These are phyloP conservation scores for human DNA, from an alignment of 2,113 vertebrate genomes.

Conservation along the genomic window DNA sequence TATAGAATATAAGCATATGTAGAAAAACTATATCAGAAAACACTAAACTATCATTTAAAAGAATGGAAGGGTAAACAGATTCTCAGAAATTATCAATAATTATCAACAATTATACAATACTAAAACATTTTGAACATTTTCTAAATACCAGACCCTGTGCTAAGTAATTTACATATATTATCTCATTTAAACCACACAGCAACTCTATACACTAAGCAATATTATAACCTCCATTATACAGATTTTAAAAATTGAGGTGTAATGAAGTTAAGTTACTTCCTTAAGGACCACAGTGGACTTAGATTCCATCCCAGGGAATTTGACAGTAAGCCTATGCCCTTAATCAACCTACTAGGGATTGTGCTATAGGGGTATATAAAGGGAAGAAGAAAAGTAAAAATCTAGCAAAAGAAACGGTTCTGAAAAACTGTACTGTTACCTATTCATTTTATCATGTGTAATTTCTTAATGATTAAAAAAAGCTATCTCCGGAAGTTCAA, in stretches of 20 bases:
- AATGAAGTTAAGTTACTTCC: background rate
- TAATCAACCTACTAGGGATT: background rate
- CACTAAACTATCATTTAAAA: background rate
- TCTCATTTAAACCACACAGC: background rate
- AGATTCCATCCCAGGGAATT: background rate
- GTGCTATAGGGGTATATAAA: background rate
- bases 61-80: background rate
- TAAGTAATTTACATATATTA: background rate
- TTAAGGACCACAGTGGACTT: background rate
- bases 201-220: background rate
- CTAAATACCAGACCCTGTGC: background rate
- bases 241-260: background rate
- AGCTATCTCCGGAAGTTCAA: background rate
- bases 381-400: constrained; percentile 22
- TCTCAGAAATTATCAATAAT: background rate
- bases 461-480: background rate
- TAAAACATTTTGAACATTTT: background rate
- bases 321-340: background rate
- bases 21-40: background rate
- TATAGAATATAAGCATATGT: background rate
- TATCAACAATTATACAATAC: background rate
- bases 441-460: background rate
- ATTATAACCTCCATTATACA: background rate
- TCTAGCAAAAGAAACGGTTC: background rate
- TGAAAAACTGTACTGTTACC: background rate